Evolutionary conservation across 2,113 vertebrate species (phyloP).

Genomic region (Trinectes maculatus): DNA sequence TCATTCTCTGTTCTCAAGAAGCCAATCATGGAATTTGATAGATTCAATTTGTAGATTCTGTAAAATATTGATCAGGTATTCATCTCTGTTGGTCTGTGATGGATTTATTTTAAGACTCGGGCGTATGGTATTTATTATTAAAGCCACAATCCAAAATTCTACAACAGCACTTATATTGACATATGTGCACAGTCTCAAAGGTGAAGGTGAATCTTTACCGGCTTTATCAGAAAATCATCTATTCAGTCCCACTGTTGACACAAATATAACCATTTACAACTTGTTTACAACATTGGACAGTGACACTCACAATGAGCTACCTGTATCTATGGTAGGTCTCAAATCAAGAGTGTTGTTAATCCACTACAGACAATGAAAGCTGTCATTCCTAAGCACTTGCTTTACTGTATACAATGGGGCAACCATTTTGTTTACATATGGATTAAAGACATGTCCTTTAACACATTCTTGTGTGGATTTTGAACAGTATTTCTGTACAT

Average conservation of each 20-base stretch:
- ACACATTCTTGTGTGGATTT: slow-evolving; percentile 74
- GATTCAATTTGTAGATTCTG: slow-evolving; percentile 71
- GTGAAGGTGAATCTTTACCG: slow-evolving; percentile 28
- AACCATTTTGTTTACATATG: slow-evolving; percentile 74
- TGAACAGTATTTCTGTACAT: slow-evolving; percentile 80
- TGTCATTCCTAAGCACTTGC: slow-evolving; percentile 50
- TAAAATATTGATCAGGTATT: slow-evolving; percentile 70
- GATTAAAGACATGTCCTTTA: slow-evolving; percentile 58
- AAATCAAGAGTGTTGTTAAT: slow-evolving; percentile 52
- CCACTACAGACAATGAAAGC: slow-evolving; percentile 30
- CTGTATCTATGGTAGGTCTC: slow-evolving; percentile 44
- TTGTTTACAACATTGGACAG: slow-evolving; percentile 57
- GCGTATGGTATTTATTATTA: slow-evolving; percentile 48
- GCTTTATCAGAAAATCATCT: slow-evolving; percentile 52
- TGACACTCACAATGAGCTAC: slow-evolving; percentile 62
- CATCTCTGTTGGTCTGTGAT: slow-evolving; percentile 73
- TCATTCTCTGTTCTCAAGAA: slow-evolving; percentile 32
- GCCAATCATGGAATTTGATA: slow-evolving; percentile 55
- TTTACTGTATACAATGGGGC: slow-evolving; percentile 48
- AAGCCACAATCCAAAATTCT: slow-evolving; percentile 44
- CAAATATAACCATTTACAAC: slow-evolving; percentile 41
- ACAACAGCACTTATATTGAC: slow-evolving; percentile 41
- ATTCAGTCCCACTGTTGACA: slow-evolving; percentile 68
- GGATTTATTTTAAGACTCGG: slow-evolving; percentile 62
- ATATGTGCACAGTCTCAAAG: slow-evolving; percentile 49